phyloP scores from a whole-genome alignment of 2,797 vertebrate genomes.

The Melopsittacus undulatus region DNA sequence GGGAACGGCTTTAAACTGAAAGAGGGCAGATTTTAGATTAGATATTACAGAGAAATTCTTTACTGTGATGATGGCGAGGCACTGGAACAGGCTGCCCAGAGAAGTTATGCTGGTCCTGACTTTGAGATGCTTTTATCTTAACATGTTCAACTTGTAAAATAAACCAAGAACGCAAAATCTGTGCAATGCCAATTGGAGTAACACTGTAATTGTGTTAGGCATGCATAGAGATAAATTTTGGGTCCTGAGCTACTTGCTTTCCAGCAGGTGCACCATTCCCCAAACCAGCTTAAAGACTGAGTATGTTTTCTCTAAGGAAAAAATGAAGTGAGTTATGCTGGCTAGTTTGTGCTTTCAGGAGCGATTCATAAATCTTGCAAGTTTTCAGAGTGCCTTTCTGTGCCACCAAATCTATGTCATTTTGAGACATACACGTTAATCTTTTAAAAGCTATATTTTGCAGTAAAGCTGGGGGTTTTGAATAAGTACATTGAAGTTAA shows the following conservation, averaged over 20 bases:
- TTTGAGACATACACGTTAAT: not conserved
- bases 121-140: not conserved
- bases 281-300: not conserved
- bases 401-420: not conserved
- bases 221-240: not conserved
- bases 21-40: not conserved
- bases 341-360: not conserved
- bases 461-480: not conserved
- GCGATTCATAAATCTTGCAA: not conserved
- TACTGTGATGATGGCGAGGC: not conserved
- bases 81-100: not conserved
- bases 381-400: not conserved
- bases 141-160: not conserved
- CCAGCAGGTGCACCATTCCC: not conserved
- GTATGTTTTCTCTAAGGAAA: not conserved
- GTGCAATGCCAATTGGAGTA: fast-evolving
- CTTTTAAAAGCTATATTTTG: not conserved
- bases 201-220: not conserved
- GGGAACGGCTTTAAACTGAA: not conserved
- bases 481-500: not conserved
- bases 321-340: not conserved
- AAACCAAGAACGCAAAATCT: not conserved
- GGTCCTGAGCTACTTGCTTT: not conserved
- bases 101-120: not conserved
- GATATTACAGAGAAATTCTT: not conserved